Base-by-base conservation (phyloP, 2,797 vertebrate genomes). In the Dicrostonyx torquatus region DNA sequence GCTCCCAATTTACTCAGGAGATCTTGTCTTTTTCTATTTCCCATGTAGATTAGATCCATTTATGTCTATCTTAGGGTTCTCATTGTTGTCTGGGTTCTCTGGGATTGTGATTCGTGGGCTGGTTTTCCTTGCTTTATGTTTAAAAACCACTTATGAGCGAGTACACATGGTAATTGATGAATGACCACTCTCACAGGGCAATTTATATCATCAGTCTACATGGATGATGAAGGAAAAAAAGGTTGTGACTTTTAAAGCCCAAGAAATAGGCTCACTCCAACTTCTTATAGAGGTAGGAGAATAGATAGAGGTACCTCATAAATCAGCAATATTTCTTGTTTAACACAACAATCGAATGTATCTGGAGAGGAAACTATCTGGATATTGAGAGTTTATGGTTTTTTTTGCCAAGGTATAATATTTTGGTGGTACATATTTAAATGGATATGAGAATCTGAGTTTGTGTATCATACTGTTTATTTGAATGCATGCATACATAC, bases 401-500 rank as follows among this genome's bases (percentile, higher is more conserved):
- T 58, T 12, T 77, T 86, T 95, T 94, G 78, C 78, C 76, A 92
- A 53, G 73, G 73, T 83, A 31, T 53, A 50, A 66, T 90, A 89
- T 93, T 58, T 66, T 91, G 62, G 64, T 82, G 40, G 11, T 79
- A 62, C 48, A 2, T 45, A 70, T 90, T 91, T 94, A 66, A 95
- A 91, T 93, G n/a, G 43, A 37, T 58, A 50, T 53, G 45, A 66
- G 92, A 83, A 90, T 55, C 40, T 91, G 73, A 95, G 87, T 93
- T 79, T 95, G 18, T 87, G 40, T 91, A 34, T 87, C 26, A 68
- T 82, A 60, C 77, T 85, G 88, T 96, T 92, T 77, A 95, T 92
- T 84, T 89, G 97, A 92, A 91, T 95, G n/a, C 95, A 37, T 37
- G 72, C 17, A 90, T 66, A 62, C 20, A 88, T 86, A 62, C 78